Evolutionary conservation across 2,113 vertebrate species (phyloP).

Genomic region (Steatornis caripensis): DNA sequence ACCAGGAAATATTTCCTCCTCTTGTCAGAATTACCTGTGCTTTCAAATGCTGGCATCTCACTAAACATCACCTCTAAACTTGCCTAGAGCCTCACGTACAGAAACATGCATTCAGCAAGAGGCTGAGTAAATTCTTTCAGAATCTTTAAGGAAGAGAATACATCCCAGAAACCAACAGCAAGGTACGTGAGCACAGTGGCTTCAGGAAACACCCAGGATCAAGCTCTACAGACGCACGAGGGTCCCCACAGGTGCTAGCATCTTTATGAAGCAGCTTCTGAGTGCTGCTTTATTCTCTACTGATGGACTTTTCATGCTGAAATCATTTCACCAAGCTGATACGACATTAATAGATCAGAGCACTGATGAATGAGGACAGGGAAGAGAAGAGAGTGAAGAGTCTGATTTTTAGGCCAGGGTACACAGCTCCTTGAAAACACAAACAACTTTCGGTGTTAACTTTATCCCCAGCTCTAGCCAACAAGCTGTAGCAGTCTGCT

Average conservation of each 20-base stretch:
- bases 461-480: neutral
- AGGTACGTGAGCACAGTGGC: neutral
- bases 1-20: neutral
- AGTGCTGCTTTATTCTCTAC: neutral
- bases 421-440: neutral
- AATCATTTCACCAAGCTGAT: neutral
- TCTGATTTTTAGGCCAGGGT: neutral
- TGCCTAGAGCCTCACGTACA: neutral
- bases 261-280: neutral
- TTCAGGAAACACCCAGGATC: neutral
- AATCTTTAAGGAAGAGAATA: neutral
- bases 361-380: neutral
- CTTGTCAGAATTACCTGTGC: neutral
- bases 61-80: neutral
- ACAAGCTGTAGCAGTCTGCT: neutral
- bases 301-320: neutral
- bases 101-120: rapidly evolving
- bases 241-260: neutral
- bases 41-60: neutral
- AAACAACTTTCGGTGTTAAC: neutral
- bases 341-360: neutral
- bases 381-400: neutral
- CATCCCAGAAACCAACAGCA: neutral
- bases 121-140: neutral
- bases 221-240: neutral